A percentile compares a stretch with the other conserved stretches of the same genome.
These are phyloP conservation scores for Cyclopterus lumpus DNA, from an alignment of 2,797 vertebrate species.

Conservation along the genomic window DNA sequence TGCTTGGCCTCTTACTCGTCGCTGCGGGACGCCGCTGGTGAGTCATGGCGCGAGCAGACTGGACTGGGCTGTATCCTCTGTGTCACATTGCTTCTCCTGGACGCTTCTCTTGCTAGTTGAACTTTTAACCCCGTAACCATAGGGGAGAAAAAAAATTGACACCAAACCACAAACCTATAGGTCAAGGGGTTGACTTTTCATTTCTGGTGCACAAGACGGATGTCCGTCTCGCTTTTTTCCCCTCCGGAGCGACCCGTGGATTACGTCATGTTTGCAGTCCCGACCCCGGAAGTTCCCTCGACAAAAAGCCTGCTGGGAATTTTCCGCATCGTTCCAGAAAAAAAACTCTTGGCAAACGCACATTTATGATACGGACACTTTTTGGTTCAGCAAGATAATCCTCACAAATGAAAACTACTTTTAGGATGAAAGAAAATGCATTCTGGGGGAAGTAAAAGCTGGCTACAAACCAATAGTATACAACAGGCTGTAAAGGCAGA, in stretches of 20 bases:
- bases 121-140: conserved; percentile 61
- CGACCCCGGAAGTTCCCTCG: background rate
- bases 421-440: too few relatives aligned
- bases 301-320: too few relatives aligned
- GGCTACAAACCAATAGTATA: too few relatives aligned
- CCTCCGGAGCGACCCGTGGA: background rate
- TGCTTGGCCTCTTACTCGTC: conserved; percentile 59
- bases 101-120: conserved; percentile 36
- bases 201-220: conserved; percentile 26
- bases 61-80: conserved; percentile 70
- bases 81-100: conserved; percentile 56
- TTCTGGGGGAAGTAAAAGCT: background rate
- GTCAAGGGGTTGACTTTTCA: conserved; percentile 33
- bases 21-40: conserved; percentile 66
- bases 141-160: conserved; percentile 29
- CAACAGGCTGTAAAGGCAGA: too few relatives aligned
- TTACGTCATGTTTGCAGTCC: background rate
- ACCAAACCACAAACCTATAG: conserved; percentile 51
- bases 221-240: background rate
- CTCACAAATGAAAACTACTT: background rate
- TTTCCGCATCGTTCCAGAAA: background rate
- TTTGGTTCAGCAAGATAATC: background rate
- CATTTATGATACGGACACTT: background rate
- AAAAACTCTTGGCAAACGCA: background rate
- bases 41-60: conserved; percentile 74